A percentile compares a stretch with the other conserved stretches of the same genome.
Conservation (phyloP, 2,797 vertebrate species). For the Pangasius djambal region DNA sequence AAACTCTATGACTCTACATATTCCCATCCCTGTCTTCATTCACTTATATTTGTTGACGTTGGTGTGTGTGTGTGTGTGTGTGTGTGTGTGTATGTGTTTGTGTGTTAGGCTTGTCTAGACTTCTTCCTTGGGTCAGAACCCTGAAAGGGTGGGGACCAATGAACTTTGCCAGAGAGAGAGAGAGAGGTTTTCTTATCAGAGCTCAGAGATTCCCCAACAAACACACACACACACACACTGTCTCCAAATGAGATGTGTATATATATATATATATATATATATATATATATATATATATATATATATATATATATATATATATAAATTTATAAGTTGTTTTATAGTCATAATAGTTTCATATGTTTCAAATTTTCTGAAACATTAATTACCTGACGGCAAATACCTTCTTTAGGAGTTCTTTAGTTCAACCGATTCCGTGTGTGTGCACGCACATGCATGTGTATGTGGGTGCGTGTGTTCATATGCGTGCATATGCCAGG, state of each 20-base stretch:
- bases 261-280: too few species aligned
- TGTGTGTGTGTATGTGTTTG: background rate
- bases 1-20: background rate
- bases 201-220: background rate
- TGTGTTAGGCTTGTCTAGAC: conserved; percentile 52
- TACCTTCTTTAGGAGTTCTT: background rate
- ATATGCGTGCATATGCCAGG: background rate
- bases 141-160: conserved; percentile 20
- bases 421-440: background rate
- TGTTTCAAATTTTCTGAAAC: too few species aligned
- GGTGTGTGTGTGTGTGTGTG: conserved; percentile 9
- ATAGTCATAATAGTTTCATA: too few species aligned
- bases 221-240: background rate
- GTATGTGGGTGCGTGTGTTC: conserved; percentile 1
- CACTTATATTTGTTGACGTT: background rate
- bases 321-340: too few species aligned
- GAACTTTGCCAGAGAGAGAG: background rate
- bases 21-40: background rate
- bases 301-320: too few species aligned
- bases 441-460: background rate
- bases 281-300: too few species aligned
- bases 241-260: too few species aligned
- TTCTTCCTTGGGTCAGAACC: conserved; percentile 51
- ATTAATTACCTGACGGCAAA: background rate
- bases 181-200: conserved; percentile 37